Evolutionary conservation across 1,140 invertebrate genomes (phyloP), one percentile per base, ranked within the genome.

Genomic region (Brachionus koreanus): DNA sequence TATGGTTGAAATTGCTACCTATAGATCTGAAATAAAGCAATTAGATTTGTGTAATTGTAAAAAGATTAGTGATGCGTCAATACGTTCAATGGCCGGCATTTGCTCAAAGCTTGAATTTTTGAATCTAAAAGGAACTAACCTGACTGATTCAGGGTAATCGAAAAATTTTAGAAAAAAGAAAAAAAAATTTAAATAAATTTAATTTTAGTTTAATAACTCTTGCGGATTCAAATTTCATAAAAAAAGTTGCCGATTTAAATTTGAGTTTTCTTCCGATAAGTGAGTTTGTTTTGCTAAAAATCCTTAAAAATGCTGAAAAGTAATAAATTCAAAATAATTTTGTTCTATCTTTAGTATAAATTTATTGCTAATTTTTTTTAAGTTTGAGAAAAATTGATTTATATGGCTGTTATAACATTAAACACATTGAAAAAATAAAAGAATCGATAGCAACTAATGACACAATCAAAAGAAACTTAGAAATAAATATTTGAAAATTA

Each of bases 61-160:
- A 65, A 79, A 79, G 33, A 79, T 79, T 19, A 79, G 49, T 52
- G 76, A 79, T n/a, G 39, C n/a, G 35, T 37, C 76, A 2, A 39
- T 79, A 1, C 35, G 61, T 9, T 61, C 76, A 79, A 39, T 79
- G 76, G 19, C 49, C 10, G 19, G 19, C 23, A 33, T 61, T 42
- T 79, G 49, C 16, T 39, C 46, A 10, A 42, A 65, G 13, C 39
- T 79, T 5, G 61, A 57, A 79, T 42, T 57, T 65, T 63, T 79
- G 13, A 65, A 65, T 42, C 33, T 79, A 42, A 79, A 79, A 65
- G 76, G 49, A 23, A 79, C 76, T 13, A 79, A 42, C 43, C 46
- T 79, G 13, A 61, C 49, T 25, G 76, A 79, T 19, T 25, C 33
- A 13, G 76, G 76, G 46, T 77, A 61, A 49, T 12, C 5, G 23